Evolutionary conservation across 2,888 invertebrate genomes (phyloP), one percentile per base, ranked within the genome.

Genomic region (Andrena chrysosceles): DNA sequence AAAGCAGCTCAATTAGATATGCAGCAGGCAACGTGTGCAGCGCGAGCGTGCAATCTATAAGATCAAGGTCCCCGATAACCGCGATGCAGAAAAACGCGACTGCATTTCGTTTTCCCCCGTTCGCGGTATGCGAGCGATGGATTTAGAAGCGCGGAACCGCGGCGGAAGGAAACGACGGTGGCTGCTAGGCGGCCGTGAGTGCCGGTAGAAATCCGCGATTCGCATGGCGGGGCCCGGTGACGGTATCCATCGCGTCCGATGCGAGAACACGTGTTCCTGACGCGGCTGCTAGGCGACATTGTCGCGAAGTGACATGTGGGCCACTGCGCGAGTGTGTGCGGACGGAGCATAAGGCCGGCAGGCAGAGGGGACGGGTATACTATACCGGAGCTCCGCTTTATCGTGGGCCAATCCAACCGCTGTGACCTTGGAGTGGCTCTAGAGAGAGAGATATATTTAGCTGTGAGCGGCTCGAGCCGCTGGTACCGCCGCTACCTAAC

Each of bases 371-470:
- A 83, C 85, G 83, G 73, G 72, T 68, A 77, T 10, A 13, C 23
- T 26, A 26, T 42, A 26, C 56, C 54, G 71, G 77, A 80, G 78
- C 78, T 83, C 67, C 84, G 89, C 84, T 89, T 91, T 89, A 90
- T 89, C 89, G 86, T 85, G 87, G 80, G 89, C 90, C 89, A 91
- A 90, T 89, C 86, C 91, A 74, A 88, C 86, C 86, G 79, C 86
- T 85, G 87, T 90, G 91, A 91, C 91, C 91, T 91, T 91, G 91
- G 90, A 16, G 88, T 80, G 80, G 79, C 85, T 88, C 85, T 85
- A 87, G 87, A 89, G 88, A 90, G 87, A 89, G 84, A 89, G 85
- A 87, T 90, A 90, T 89, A 90, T 90, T 88, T 90, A 90, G 90
- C 89, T 86, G 89, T 86, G 88, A 84, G 87, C 89, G 76, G 88